Base-by-base conservation (phyloP, 2,888 invertebrate genomes). In the Ptilodon capucinus region DNA sequence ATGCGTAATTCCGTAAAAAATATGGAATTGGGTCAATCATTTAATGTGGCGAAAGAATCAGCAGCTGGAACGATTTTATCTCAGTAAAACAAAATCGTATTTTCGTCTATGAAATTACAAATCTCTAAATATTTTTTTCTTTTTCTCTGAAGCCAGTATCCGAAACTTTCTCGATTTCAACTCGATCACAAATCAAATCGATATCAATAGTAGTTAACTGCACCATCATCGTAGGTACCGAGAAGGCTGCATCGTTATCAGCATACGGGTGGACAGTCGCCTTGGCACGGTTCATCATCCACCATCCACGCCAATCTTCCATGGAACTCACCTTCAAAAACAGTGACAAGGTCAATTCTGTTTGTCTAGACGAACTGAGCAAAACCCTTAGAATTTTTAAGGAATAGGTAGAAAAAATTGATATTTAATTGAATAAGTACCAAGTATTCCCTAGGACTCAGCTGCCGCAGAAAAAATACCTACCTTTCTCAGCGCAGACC, bases 241-340 rank as follows among this genome's bases (percentile, higher is more conserved):
- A 69, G 76, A 76, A 83, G 83, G 84, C 73, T 85, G 77, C 72
- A 58, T 59, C 64, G 77, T 84, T 86, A 86, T 86, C 89, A 60
- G 51, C 69, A 90, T 90, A 85, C 86, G 90, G 90, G 90, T 76
- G 61, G 59, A 59, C 65, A 58, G 64, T 74, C 64, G 75, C 89
- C 89, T 86, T 89, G 89, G 78, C 89, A 79, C 76, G 72, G 66
- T 79, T 88, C 69, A 75, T 79, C 79, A 72, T 72, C 71, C 67
- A 66, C 73, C 73, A 51, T 41, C 56, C 51, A 60, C 49, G 46
- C 13, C 60, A 75, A 71, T 67, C 78, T 81, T 81, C 80, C 83
- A 82, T 64, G 65, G 57, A 65, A 70, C 68, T 74, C 69, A 67
- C 76, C 78, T 78, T 74, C 57, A 70, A 69, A 71, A 69, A 57